Percentiles rank a stretch among this genome's conserved stretches.
These are phyloP conservation scores for Bellardia bayeri DNA, from an alignment of 2,888 invertebrate species.

Conservation along the genomic window DNA sequence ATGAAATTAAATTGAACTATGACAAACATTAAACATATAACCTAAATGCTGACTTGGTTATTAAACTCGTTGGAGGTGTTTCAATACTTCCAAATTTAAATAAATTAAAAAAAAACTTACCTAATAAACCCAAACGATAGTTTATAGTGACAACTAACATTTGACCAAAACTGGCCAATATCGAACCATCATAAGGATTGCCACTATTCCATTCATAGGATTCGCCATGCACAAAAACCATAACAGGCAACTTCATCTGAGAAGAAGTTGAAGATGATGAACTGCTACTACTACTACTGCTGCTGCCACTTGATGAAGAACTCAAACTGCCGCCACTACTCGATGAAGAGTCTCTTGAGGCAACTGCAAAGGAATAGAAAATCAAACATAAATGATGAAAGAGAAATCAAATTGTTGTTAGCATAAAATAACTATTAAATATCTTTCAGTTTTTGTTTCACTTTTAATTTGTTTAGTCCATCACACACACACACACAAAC, in stretches of 20 bases:
- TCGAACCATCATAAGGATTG: constrained; percentile 98
- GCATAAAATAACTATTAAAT: constrained; percentile 47
- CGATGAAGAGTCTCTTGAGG: constrained; percentile 82
- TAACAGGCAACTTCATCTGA: constrained; percentile 90
- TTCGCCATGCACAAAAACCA: constrained; percentile 97
- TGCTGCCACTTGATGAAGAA: constrained; percentile 60
- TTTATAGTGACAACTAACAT: constrained; percentile 95
- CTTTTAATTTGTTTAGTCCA: constrained; percentile 51
- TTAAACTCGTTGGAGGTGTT: too few relatives aligned
- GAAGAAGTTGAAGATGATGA: constrained; percentile 85
- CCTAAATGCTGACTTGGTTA: too few relatives aligned
- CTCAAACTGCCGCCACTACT: constrained; percentile 70
- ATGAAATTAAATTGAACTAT: too few relatives aligned
- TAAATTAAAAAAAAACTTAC: constrained; percentile 85
- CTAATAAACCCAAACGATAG: constrained; percentile 92
- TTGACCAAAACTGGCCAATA: constrained; percentile 96
- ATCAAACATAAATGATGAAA: constrained; percentile 18
- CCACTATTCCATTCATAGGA: constrained; percentile 99
- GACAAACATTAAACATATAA: too few relatives aligned
- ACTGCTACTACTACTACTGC: constrained; percentile 78
- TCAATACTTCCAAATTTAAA: neutral
- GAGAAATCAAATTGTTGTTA: constrained; percentile 19
- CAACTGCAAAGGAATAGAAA: constrained; percentile 78
- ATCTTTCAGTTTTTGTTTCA: neutral
- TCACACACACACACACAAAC: neutral